Evolutionary conservation across 2,113 vertebrate genomes (phyloP).

Genomic region (Candoia aspera): DNA sequence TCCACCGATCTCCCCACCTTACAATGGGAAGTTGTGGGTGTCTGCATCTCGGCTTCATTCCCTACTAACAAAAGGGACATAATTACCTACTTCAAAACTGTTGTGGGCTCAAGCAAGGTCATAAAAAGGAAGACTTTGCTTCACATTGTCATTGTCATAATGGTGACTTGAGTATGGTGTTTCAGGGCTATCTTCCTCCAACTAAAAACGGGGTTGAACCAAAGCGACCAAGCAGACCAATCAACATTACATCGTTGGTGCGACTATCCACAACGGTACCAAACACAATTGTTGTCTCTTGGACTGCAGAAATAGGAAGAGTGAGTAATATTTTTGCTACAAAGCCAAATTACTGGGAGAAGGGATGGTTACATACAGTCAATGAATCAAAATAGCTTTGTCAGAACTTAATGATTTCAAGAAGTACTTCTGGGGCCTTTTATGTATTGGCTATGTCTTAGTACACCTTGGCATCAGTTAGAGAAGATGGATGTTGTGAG

Average conservation of each 20-base stretch:
- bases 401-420: not conserved
- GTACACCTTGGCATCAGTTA: not conserved
- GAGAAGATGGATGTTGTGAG: not conserved
- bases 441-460: not conserved
- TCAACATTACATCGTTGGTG: slow-evolving; percentile 99
- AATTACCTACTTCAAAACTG: not conserved
- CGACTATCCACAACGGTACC: slow-evolving; percentile 95
- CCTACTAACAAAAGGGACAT: not conserved
- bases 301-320: slow-evolving; percentile 96
- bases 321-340: slow-evolving; percentile 72
- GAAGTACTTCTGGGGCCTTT: not conserved
- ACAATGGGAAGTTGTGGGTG: not conserved
- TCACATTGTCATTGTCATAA: not conserved
- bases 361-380: not conserved
- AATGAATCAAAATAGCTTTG: not conserved
- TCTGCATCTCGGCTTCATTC: not conserved
- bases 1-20: not conserved
- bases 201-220: slow-evolving; percentile 99
- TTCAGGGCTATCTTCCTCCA: slow-evolving; percentile 97
- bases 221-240: slow-evolving; percentile 97
- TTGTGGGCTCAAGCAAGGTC: not conserved
- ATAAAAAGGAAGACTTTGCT: not conserved
- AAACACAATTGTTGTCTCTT: slow-evolving; percentile 97
- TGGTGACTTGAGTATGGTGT: slow-evolving; percentile 15
- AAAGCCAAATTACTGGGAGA: not conserved